Percentiles rank a stretch among this genome's conserved stretches.
Evolutionary conservation across 2,797 vertebrate species (phyloP).

Genomic region (Eidolon dupreanum): DNA sequence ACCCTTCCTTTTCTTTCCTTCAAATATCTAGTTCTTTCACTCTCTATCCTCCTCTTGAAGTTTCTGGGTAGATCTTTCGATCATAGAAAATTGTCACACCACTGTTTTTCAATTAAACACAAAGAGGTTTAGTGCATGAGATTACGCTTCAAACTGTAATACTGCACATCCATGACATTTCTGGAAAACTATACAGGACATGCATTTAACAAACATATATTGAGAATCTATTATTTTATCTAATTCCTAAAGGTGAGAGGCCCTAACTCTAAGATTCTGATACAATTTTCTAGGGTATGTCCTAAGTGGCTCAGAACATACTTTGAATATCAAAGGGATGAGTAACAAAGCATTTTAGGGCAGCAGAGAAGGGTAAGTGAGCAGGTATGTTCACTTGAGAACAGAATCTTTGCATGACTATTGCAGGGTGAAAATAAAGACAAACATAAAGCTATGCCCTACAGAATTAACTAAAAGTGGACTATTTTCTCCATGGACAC

Average conservation of each 20-base stretch:
- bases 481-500: not conserved
- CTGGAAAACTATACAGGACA: not conserved
- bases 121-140: not conserved
- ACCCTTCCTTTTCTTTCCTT: not conserved
- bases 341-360: not conserved
- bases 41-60: not conserved
- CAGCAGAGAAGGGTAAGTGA: not conserved
- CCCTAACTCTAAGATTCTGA: not conserved
- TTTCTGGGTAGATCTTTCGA: not conserved
- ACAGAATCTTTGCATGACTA: not conserved
- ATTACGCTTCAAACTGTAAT: not conserved
- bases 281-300: not conserved
- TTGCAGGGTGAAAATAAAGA: not conserved
- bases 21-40: not conserved
- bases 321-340: not conserved
- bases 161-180: not conserved
- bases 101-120: not conserved
- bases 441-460: too few species aligned
- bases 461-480: not conserved
- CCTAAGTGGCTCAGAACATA: not conserved
- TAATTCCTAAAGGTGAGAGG: not conserved
- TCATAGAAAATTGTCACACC: not conserved
- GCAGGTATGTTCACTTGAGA: not conserved
- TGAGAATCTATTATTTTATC: not conserved
- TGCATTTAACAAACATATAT: not conserved